Conservation (phyloP, 2,888 invertebrate species). For the Smittia aterrima region DNA sequence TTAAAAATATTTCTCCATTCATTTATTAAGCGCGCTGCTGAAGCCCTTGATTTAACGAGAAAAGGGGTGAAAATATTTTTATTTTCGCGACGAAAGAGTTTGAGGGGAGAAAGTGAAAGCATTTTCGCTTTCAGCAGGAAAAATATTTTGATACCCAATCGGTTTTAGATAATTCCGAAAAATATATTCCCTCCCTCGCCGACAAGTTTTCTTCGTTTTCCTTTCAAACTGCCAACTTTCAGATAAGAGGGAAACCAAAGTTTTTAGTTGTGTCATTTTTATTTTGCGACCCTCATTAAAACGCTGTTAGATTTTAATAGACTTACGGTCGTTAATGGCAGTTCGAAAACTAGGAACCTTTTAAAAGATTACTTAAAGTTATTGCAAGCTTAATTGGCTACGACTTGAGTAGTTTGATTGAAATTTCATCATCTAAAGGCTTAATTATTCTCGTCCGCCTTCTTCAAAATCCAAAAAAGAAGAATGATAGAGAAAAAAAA, state of each 20-base stretch:
- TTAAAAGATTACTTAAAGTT: background rate
- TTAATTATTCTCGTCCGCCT: too few relatives aligned
- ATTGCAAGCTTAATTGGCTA: background rate
- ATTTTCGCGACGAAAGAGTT: background rate
- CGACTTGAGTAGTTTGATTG: background rate
- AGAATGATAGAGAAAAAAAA: too few relatives aligned
- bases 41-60: slow-evolving; percentile 20
- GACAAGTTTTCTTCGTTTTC: background rate
- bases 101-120: background rate
- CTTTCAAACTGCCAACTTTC: background rate
- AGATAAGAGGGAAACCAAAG: background rate
- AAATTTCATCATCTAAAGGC: too few relatives aligned
- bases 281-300: slow-evolving; percentile 37
- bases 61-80: background rate
- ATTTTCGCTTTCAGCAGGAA: background rate
- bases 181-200: background rate
- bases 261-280: slow-evolving; percentile 20
- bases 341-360: background rate
- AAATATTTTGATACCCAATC: slow-evolving; percentile 30
- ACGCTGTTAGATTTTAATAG: slow-evolving; percentile 15
- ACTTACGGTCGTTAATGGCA: background rate
- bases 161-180: slow-evolving; percentile 32
- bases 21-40: slow-evolving; percentile 21
- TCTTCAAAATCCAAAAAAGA: too few relatives aligned
- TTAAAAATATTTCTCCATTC: slow-evolving; percentile 34